Percentiles rank a stretch among this genome's conserved stretches.
Conservation (phyloP, 2,113 vertebrate species). For the Hippocampus zosterae region DNA sequence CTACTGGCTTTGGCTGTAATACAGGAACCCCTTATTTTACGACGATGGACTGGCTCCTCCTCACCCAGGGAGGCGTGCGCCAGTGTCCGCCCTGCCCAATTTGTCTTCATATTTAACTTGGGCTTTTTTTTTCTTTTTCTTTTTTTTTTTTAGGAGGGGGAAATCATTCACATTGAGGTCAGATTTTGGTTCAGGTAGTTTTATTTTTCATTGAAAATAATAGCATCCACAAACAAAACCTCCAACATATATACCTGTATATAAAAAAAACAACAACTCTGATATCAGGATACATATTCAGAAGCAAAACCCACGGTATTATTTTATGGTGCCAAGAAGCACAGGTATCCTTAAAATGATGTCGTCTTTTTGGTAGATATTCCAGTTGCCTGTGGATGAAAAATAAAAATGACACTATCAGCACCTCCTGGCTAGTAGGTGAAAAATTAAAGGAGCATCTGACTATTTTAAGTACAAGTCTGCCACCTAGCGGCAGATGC, state of each 20-base stretch:
- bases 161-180: constrained; percentile 48
- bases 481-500: constrained; percentile 53
- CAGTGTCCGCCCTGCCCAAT: constrained; percentile 17
- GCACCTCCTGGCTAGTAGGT: not conserved
- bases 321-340: not conserved
- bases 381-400: constrained; percentile 16
- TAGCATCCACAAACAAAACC: not conserved
- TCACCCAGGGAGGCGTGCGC: constrained; percentile 49
- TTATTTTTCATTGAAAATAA: constrained; percentile 28
- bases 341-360: not conserved
- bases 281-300: not conserved
- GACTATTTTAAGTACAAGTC: not conserved
- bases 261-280: not conserved
- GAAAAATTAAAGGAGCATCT: not conserved
- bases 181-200: constrained; percentile 33
- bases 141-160: constrained; percentile 15
- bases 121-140: constrained; percentile 2
- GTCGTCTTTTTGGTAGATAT: not conserved
- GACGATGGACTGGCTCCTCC: constrained; percentile 63
- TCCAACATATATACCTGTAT: not conserved
- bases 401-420: not conserved
- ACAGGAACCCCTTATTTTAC: constrained; percentile 68
- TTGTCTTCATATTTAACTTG: constrained; percentile 35
- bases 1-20: constrained; percentile 58
- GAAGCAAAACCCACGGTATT: not conserved